Evolutionary conservation across 2,888 invertebrate genomes (phyloP).

Genomic region (Drosophila aldrichi): DNA sequence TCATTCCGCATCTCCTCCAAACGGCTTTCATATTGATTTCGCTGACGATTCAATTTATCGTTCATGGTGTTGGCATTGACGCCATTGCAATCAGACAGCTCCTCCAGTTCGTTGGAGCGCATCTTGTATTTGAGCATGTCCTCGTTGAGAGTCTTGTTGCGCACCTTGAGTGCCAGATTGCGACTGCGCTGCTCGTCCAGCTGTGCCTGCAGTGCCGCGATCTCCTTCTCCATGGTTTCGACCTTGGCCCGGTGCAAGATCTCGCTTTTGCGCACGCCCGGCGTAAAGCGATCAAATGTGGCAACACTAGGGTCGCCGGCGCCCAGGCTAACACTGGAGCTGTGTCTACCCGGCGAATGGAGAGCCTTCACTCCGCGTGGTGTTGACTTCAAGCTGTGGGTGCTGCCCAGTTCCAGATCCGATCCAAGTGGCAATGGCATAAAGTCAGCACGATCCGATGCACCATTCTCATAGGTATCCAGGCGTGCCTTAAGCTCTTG

Average conservation of each 20-base stretch:
- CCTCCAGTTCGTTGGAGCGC: conserved; percentile 87
- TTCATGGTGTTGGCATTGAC: conserved; percentile 88
- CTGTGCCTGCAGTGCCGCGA: conserved; percentile 86
- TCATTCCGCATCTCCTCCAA: conserved; percentile 75
- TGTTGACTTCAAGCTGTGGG: conserved; percentile 6
- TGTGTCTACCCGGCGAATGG: conserved; percentile 37
- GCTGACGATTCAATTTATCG: conserved; percentile 80
- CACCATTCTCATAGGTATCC: conserved; percentile 57
- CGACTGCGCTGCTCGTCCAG: conserved; percentile 88
- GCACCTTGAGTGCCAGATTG: conserved; percentile 89
- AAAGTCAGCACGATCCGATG: conserved; percentile 54
- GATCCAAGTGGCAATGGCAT: conserved; percentile 54
- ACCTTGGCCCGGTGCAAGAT: conserved; percentile 86
- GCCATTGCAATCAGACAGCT: conserved; percentile 89
- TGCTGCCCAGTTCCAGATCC: conserved; percentile 40
- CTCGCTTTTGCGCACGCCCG: conserved; percentile 87
- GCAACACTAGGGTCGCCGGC: conserved; percentile 40
- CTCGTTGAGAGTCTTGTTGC: conserved; percentile 89
- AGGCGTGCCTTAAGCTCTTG: conserved; percentile 89
- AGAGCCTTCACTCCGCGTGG: conserved; percentile 23
- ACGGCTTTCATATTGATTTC: conserved; percentile 77
- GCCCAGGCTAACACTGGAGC: conserved; percentile 25
- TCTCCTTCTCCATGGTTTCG: conserved; percentile 88
- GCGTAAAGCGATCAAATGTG: conserved; percentile 72
- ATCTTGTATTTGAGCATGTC: conserved; percentile 87